phyloP scores from a whole-genome alignment of 2,888 invertebrate species.

The Stomorhina lunata region DNA sequence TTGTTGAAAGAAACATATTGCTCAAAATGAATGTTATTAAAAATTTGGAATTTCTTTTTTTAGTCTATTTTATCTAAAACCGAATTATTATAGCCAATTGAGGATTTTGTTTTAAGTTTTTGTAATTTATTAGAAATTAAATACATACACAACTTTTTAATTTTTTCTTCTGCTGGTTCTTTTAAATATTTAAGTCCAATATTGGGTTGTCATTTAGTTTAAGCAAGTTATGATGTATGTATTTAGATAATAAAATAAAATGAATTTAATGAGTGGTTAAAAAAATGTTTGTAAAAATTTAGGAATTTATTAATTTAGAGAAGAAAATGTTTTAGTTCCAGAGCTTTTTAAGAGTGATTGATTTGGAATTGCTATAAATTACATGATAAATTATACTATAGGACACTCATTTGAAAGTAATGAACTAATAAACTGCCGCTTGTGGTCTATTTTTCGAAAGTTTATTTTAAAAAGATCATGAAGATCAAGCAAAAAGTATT shows the following conservation, averaged over 20 bases:
- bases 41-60: conserved; percentile 44
- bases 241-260: conserved; percentile 21
- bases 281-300: not conserved
- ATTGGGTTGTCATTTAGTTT: conserved; percentile 21
- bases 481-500: too few relatives aligned
- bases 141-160: conserved; percentile 58
- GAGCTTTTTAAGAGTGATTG: too few relatives aligned
- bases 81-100: conserved; percentile 33
- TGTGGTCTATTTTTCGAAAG: too few relatives aligned
- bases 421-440: too few relatives aligned
- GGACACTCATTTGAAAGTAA: too few relatives aligned
- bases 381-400: too few relatives aligned
- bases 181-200: conserved; percentile 36
- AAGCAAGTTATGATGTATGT: not conserved
- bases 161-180: conserved; percentile 47
- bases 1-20: not conserved
- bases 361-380: too few relatives aligned
- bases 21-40: too few relatives aligned
- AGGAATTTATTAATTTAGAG: too few relatives aligned
- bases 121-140: not conserved
- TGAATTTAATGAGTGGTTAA: not conserved
- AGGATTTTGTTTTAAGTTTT: not conserved
- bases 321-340: too few relatives aligned
- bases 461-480: too few relatives aligned
- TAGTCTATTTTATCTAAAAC: conserved; percentile 13